Percentiles rank a stretch among this genome's conserved stretches.
phyloP scores from a whole-genome alignment of 2,797 vertebrate genomes.

The Enteromius afrohamiltoni region DNA sequence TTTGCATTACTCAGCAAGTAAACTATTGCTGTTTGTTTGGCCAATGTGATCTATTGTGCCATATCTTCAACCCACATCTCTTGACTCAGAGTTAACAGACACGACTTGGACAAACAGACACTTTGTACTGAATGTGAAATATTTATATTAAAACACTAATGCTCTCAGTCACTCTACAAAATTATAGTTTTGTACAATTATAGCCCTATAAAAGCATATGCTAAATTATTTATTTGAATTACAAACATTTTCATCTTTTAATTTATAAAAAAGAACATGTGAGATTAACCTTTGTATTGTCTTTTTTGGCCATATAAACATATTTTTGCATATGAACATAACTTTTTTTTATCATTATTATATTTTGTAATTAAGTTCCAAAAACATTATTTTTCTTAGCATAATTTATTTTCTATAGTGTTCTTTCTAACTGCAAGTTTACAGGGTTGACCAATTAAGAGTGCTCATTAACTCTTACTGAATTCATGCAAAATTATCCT shows the following conservation, averaged over 20 bases:
- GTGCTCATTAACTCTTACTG: background rate
- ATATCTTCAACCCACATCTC: conserved; percentile 17
- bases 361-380: background rate
- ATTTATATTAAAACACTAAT: background rate
- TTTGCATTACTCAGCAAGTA: background rate
- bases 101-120: conserved; percentile 23
- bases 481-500: background rate
- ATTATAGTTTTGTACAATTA: background rate
- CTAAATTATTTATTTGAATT: background rate
- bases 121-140: conserved; percentile 8
- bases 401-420: background rate
- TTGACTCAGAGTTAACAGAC: conserved; percentile 12
- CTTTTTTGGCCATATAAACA: background rate
- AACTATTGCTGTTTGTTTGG: conserved; percentile 28
- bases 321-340: background rate
- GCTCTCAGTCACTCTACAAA: background rate
- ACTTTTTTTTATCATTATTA: background rate
- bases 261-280: too few species aligned
- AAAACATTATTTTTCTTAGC: background rate
- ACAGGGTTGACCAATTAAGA: background rate
- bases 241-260: background rate
- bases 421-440: background rate
- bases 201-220: background rate
- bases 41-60: background rate
- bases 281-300: too few species aligned